Evolutionary conservation across 2,113 vertebrate genomes (phyloP).

Genomic region (Hippocampus guttulatus): DNA sequence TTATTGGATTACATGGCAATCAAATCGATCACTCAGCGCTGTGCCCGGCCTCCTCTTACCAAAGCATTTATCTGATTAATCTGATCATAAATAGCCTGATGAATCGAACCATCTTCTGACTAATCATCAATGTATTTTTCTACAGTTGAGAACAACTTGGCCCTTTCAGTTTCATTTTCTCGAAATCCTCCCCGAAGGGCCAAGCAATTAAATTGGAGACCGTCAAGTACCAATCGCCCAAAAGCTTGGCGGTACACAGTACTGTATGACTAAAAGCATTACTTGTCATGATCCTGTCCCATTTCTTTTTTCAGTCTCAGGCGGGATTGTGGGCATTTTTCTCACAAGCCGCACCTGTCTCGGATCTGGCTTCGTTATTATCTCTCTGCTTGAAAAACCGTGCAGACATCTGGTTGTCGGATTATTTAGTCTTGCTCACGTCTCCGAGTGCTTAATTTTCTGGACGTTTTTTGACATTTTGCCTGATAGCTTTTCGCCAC

Average conservation of each 20-base stretch:
- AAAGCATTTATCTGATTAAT: constrained; percentile 62
- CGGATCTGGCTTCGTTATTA: no score
- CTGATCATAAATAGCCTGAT: constrained; percentile 59
- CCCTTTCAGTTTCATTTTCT: constrained; percentile 21
- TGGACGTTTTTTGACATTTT: no score
- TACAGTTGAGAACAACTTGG: constrained; percentile 36
- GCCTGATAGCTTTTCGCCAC: no score
- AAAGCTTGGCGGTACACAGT: constrained; percentile 5
- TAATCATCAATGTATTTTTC: constrained; percentile 56
- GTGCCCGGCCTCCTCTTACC: constrained; percentile 53
- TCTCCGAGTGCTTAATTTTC: no score
- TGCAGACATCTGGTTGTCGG: no score
- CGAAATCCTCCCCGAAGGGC: constrained; percentile 14
- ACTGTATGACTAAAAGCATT: neutral
- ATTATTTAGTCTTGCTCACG: no score
- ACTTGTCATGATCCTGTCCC: no score
- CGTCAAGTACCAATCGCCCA: neutral
- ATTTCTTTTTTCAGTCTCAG: no score
- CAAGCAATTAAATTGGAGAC: constrained; percentile 20
- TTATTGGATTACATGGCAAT: constrained; percentile 57
- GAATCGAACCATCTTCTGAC: constrained; percentile 50
- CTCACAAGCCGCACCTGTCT: no score
- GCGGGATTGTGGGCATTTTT: no score
- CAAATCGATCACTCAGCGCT: constrained; percentile 52
- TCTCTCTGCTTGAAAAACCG: no score